A percentile compares a stretch with the other conserved stretches of the same genome.
Conservation (phyloP, 2,113 vertebrate species). For the Serinus canaria region DNA sequence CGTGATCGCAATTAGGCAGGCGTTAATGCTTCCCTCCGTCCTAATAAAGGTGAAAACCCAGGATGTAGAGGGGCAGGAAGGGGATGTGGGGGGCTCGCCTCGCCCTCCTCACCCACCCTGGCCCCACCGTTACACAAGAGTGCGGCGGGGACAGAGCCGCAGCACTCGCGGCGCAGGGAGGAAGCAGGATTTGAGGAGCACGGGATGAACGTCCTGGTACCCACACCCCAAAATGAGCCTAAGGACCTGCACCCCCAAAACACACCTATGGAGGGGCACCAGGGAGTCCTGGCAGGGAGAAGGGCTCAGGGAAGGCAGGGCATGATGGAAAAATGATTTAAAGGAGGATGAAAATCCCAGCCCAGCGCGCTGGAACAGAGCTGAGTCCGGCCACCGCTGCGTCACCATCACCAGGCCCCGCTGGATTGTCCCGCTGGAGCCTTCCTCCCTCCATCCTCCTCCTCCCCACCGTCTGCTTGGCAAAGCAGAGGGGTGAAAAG, state of each 20-base stretch:
- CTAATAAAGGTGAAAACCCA: neutral
- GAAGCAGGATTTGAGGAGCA: neutral
- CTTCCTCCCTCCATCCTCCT: conserved; percentile 6
- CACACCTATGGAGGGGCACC: neutral
- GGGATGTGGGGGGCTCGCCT: neutral
- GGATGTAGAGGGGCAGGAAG: neutral
- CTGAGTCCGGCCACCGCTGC: neutral
- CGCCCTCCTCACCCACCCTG: neutral
- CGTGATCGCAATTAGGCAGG: neutral
- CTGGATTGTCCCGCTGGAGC: neutral
- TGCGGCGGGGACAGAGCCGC: neutral
- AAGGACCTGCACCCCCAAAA: neutral
- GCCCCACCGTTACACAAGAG: neutral
- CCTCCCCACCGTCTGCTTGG: neutral
- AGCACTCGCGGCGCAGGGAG: neutral
- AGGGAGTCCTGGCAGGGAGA: neutral
- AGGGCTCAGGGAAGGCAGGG: neutral
- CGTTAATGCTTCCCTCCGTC: neutral
- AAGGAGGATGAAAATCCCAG: neutral
- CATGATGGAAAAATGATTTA: neutral
- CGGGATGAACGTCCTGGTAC: fast-evolving
- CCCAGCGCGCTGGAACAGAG: fast-evolving
- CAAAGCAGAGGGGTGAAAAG: neutral
- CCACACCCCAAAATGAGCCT: neutral
- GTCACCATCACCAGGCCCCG: neutral